Percentiles rank a stretch among this genome's conserved stretches.
Evolutionary conservation across 2,888 invertebrate genomes (phyloP).

Genomic region (Erpobdella octoculata): DNA sequence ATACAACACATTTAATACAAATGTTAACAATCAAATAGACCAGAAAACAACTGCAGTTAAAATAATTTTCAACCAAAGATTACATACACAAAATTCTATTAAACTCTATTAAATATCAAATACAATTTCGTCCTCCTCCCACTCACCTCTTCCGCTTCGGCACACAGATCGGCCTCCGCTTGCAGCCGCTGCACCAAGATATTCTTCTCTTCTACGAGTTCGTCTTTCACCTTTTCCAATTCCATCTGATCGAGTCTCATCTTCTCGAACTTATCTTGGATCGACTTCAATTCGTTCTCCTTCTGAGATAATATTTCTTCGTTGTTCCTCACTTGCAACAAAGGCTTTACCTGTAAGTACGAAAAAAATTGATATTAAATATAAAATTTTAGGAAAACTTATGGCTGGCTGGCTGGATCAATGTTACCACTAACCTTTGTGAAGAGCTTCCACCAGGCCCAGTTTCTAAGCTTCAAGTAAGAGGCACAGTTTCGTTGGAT

Average conservation of each 20-base stretch:
- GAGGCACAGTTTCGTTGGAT: slow-evolving; percentile 98
- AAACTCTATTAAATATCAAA: background rate
- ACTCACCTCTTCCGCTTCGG: slow-evolving; percentile 76
- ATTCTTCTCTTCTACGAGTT: slow-evolving; percentile 82
- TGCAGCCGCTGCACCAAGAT: slow-evolving; percentile 87
- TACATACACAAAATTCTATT: background rate
- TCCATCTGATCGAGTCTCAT: slow-evolving; percentile 61
- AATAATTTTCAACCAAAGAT: no score
- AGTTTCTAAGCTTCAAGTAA: slow-evolving; percentile 91
- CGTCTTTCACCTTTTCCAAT: slow-evolving; percentile 56
- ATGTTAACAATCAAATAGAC: background rate
- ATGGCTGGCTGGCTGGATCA: background rate
- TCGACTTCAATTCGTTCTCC: slow-evolving; percentile 80
- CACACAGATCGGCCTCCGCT: slow-evolving; percentile 93
- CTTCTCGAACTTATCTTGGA: slow-evolving; percentile 49
- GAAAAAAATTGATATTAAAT: no score
- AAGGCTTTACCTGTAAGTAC: slow-evolving; percentile 69
- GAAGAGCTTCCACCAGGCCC: slow-evolving; percentile 99
- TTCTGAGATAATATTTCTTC: slow-evolving; percentile 94
- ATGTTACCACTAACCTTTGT: slow-evolving; percentile 68
- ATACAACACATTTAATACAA: no score
- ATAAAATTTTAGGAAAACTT: background rate
- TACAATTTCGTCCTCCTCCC: no score
- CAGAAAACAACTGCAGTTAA: background rate
- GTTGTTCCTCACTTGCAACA: slow-evolving; percentile 93